Evolutionary conservation across 37 sponge, comb jelly and placozoan genomes (phyloP), one percentile per base, ranked within the genome.

Genomic region (Dysidea cf. avara): DNA sequence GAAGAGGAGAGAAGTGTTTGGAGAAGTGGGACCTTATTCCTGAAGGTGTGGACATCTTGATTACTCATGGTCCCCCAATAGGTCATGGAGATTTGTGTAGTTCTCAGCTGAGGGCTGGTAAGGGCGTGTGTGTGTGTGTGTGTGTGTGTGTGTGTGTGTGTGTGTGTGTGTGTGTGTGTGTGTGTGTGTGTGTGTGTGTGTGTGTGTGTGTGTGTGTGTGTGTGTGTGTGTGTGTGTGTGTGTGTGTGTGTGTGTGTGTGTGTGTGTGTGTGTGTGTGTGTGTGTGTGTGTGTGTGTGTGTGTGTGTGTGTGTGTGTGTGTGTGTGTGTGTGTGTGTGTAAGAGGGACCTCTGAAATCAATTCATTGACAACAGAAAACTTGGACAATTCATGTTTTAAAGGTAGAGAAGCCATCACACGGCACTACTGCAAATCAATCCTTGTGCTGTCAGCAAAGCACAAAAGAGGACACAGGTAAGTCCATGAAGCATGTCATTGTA

Each of bases 11-110:
- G 11, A 61, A 72, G 0, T 82, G 83, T 52, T 81, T 64, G 69
- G 60, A 76, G 56, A 83, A 84, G 59, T 96, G 97, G 97, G 74
- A 90, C 66, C 78, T 81, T 31, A 92, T 96, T 22, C 97, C 97
- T 13, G 83, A 74, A 24, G 86, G 73, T 22, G 81, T 77, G 25
- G 97, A 96, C 37, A 70, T 96, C 11, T 72, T 96, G 55, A 76
- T 96, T 56, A 96, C 97, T 18, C 97, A 96, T 60, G 97, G 94
- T 2, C 97, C 97, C 16, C 97, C 97, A 2, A 57, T 95, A 55
- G 77, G 88, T 17, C 88, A 92, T 48, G 91, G 94, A 2, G 97
- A 96, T 52, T 37, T 76, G 18, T 67, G 75, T 28, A 38, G 17
- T 0, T 26, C 34, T 21, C 86, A 88, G 4, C 34, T 50, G 48